phyloP scores from a whole-genome alignment of 2,797 vertebrate species.

The Enteromius trimaculatus region DNA sequence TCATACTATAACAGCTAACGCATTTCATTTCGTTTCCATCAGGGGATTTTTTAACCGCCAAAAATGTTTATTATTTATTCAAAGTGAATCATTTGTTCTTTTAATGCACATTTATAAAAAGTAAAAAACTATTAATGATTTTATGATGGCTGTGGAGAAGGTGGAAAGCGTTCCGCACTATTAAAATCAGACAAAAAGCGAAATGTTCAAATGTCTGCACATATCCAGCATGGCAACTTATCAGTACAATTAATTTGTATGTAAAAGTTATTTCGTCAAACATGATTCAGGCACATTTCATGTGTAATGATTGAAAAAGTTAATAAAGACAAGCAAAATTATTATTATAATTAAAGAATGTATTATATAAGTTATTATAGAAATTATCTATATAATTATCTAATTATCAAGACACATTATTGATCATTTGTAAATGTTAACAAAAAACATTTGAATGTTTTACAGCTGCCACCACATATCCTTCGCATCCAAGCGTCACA shows the following conservation, averaged over 20 bases:
- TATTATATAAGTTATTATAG: too few relatives aligned
- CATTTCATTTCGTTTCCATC: constrained; percentile 35
- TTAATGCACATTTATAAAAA: constrained; percentile 32
- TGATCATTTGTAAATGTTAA: neutral
- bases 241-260: constrained; percentile 22
- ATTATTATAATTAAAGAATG: too few relatives aligned
- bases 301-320: neutral
- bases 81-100: constrained; percentile 38
- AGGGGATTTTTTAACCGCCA: constrained; percentile 14
- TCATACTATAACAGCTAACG: constrained; percentile 17
- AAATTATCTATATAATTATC: too few relatives aligned
- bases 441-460: neutral
- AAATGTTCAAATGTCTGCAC: constrained; percentile 5
- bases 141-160: constrained; percentile 25
- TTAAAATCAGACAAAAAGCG: constrained; percentile 40
- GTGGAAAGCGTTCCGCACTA: constrained; percentile 46
- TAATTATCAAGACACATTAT: neutral
- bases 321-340: neutral
- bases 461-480: neutral
- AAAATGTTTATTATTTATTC: constrained; percentile 49
- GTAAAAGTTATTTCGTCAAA: constrained; percentile 3
- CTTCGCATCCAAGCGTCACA: neutral
- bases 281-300: neutral
- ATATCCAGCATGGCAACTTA: constrained; percentile 26
- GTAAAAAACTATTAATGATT: constrained; percentile 42